Percentiles rank a stretch among this genome's conserved stretches.
phyloP scores from a whole-genome alignment of 2,113 vertebrate species.

The Kryptolebias marmoratus region DNA sequence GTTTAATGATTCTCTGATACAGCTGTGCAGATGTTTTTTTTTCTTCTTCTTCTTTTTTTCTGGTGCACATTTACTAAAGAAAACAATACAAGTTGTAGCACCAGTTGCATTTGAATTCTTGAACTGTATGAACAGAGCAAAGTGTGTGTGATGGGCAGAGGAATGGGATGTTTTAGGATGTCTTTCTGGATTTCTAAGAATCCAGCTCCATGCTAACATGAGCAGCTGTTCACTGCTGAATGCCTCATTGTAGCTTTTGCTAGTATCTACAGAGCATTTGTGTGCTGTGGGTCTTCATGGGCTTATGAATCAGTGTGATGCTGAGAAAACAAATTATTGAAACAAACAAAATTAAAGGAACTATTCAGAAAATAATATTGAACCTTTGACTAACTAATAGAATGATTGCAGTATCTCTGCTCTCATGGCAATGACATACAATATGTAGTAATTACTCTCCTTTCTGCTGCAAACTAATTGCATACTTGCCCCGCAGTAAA shows the following conservation, averaged over 20 bases:
- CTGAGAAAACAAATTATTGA: conserved; percentile 6
- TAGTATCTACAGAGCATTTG: conserved; percentile 45
- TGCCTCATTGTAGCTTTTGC: conserved; percentile 60
- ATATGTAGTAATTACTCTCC: conserved; percentile 29
- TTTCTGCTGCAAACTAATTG: conserved; percentile 47
- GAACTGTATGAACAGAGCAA: not conserved
- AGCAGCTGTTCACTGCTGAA: conserved; percentile 67
- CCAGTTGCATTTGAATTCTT: conserved; percentile 9
- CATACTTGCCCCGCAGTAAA: conserved; percentile 38
- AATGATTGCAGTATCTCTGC: conserved; percentile 32
- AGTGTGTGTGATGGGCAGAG: conserved; percentile 7
- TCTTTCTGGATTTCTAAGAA: conserved; percentile 16
- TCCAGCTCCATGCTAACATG: conserved; percentile 43
- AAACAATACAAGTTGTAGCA: not conserved
- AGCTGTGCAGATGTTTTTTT: not conserved
- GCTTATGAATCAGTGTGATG: conserved; percentile 42
- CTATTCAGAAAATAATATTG: conserved; percentile 32
- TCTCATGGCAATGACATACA: conserved; percentile 20
- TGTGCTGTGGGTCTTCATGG: conserved; percentile 45
- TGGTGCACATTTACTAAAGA: not conserved
- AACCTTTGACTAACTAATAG: conserved; percentile 27
- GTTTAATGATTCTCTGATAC: not conserved
- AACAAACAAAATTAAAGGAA: conserved; percentile 32
- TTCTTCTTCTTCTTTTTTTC: not conserved
- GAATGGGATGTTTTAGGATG: conserved; percentile 7